Base-by-base conservation (phyloP, 2,888 invertebrate species). In the Neria commutata region DNA sequence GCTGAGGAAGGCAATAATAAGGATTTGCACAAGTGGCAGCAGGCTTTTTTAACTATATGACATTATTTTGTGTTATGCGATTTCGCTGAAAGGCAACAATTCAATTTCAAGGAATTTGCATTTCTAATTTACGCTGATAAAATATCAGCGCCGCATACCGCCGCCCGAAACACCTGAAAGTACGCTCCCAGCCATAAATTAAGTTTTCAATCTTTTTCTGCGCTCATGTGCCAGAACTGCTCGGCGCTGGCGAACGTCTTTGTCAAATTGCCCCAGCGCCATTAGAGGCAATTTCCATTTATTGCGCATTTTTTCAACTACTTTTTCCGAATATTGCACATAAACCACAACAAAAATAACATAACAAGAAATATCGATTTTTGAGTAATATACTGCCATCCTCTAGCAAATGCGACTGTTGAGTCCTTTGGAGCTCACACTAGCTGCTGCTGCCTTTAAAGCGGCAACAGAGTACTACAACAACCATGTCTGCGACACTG, bases 261-360 rank as follows among this genome's bases (percentile, higher is more conserved):
- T 57, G 52, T 57, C 65, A 55, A 60, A 59, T 56, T 64, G 64
- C 66, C 66, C 62, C 54, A 56, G 61, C 60, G 63, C 67, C 59
- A 69, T 69, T 69, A 67, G 56, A 62, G 60, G 53, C 61, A 67
- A 69, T 69, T 69, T 69, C 63, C 65, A 67, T 68, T 62, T 66
- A 59, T 56, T 59, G 50, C 29, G 42, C 45, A 26, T 29, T 45
- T 21, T 42, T 50, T 23, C 21, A 8, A 29, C 17, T 19, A 17
- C 11, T 24, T 49, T 46, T 14, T 23, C 21, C 21, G 14, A 46
- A 17, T 46, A 17, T 46, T 5, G 8, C 19, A 40, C 11, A 5
- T 11, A 40, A 6, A 14, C 17, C 1, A 40, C 19, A n/a, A n/a
- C n/a, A n/a, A n/a, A n/a, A n/a, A n/a, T n/a, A n/a, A n/a, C n/a